Conservation (phyloP, 2,797 vertebrate genomes). For the Cottoperca gobio region DNA sequence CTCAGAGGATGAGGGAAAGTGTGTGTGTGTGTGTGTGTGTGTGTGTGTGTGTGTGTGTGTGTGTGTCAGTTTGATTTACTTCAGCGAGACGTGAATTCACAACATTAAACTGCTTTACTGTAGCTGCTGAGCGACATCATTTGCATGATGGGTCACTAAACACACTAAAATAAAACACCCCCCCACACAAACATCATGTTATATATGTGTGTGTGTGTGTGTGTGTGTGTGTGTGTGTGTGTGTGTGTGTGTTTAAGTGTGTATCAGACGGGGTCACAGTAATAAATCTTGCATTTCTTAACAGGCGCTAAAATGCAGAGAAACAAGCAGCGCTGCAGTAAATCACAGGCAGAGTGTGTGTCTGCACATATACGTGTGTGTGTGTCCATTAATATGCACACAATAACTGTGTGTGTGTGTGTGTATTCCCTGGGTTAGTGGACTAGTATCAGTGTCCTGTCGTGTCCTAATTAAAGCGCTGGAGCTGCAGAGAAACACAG, state of each 20-base stretch:
- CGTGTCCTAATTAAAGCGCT: constrained; percentile 51
- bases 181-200: neutral
- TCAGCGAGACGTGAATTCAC: constrained; percentile 65
- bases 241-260: constrained; percentile 4
- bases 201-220: constrained; percentile 9
- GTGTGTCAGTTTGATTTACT: constrained; percentile 62
- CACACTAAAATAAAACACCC: constrained; percentile 27
- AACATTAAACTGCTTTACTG: constrained; percentile 82
- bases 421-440: constrained; percentile 51
- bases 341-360: constrained; percentile 71
- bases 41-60: constrained; percentile 35
- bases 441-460: constrained; percentile 46
- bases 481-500: constrained; percentile 13
- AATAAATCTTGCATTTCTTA: constrained; percentile 82
- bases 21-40: constrained; percentile 24
- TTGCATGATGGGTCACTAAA: constrained; percentile 80
- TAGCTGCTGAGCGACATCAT: constrained; percentile 75
- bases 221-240: constrained; percentile 13
- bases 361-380: constrained; percentile 20
- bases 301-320: constrained; percentile 81
- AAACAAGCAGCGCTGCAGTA: constrained; percentile 73
- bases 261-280: constrained; percentile 34
- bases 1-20: neutral
- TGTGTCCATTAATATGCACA: constrained; percentile 15
- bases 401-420: constrained; percentile 22